Conservation (phyloP, 2,797 vertebrate genomes). For the Novumbra hubbsi region DNA sequence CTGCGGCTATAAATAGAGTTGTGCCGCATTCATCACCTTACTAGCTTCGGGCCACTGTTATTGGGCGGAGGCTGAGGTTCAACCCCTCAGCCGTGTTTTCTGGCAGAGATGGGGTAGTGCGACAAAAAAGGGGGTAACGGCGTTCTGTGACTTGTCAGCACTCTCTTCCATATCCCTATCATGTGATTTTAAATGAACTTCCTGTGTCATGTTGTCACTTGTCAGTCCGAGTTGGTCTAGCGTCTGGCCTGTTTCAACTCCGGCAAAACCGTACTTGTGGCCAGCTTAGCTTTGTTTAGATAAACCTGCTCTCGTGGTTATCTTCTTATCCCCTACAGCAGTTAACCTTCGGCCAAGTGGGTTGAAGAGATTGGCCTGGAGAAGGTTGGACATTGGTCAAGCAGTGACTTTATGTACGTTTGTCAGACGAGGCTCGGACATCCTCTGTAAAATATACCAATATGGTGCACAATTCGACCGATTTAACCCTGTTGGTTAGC, state of each 20-base stretch:
- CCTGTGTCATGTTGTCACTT: not conserved
- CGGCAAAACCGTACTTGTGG: not conserved
- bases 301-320: not conserved
- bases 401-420: not conserved
- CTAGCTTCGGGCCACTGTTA: not conserved
- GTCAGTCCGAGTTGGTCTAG: not conserved
- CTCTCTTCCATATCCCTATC: not conserved
- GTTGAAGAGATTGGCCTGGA: not conserved
- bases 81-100: conserved; percentile 1
- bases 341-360: not conserved
- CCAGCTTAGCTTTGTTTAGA: not conserved
- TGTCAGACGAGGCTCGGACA: not conserved
- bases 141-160: not conserved
- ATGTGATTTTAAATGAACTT: not conserved
- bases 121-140: not conserved
- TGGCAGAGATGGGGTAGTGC: not conserved
- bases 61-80: not conserved
- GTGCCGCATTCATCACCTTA: conserved; percentile 26
- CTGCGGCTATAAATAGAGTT: conserved; percentile 25
- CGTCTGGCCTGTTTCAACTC: not conserved
- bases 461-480: not conserved
- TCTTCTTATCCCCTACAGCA: not conserved
- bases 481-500: not conserved
- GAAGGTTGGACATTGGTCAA: not conserved
- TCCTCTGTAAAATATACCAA: not conserved